Evolutionary conservation across 2,888 invertebrate species (phyloP), one percentile per base, ranked within the genome.

Genomic region (Ariolimax columbianus): DNA sequence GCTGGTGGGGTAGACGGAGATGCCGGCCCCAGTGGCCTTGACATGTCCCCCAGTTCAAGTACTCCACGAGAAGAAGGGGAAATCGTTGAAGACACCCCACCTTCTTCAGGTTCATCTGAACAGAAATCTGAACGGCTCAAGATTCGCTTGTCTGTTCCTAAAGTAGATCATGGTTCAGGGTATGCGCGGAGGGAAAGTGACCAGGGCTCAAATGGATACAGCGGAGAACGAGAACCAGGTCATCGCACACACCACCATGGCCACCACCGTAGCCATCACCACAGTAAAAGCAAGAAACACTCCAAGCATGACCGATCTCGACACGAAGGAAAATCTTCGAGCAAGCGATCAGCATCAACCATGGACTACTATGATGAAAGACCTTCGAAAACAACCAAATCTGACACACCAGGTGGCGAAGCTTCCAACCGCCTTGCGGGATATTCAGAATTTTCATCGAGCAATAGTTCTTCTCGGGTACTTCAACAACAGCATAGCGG

Each of bases 41-140:
- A 43, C n/a, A 7, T 40, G 9, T 72, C 78, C 14, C 75, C 80
- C 14, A 47, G 73, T 26, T 73, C 84, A 7, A 84, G 77, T 63
- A 84, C 84, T 2, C 84, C 84, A 4, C n/a, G 70, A 30, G 84
- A 84, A 40, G 84, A 84, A 73, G 84, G 84, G 3, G 84, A 84
- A 72, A 66, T 84, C 11, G 23, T 83, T 51, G 80, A 80, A 26
- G 78, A 72, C 59, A 63, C 78, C 9, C 78, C 78, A 38, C 51
- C 77, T 7, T 66, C 70, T 30, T 78, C 83, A 33, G 43, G 59
- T n/a, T n/a, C 43, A 63, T 75, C 66, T 0, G 80, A 80, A 19
- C 73, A 75, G 26, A 84, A 77, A 55, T 80, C 84, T 6, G 84
- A 84, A 26, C 55, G 79, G n/a, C 80, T 84, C 6, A 80, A 47